Base-by-base conservation (phyloP, 1,140 invertebrate species). In the Lethrus apterus region DNA sequence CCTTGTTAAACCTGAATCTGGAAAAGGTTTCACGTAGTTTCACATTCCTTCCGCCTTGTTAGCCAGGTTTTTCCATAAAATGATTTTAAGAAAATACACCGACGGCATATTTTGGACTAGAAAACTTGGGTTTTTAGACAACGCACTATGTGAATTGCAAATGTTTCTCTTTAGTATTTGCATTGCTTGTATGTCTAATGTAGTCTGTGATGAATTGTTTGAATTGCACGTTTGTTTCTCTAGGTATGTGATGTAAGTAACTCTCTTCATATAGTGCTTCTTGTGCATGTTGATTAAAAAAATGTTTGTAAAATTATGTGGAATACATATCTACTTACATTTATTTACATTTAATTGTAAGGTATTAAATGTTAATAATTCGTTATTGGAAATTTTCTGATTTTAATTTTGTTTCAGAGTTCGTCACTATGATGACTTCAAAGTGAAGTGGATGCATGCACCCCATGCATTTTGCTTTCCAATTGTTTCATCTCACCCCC, bases 391-490 rank as follows among this genome's bases (percentile, higher is more conserved):
- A 15, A 2, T 11, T 54, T 36, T 58, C 49, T 56, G 18, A 4
- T 36, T 36, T 13, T 66, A 66, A 63, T 74, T 67, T 74, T 72
- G 65, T 83, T 89, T 38, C 83, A 93, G 90, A 94, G 83, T 94
- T 94, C 78, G 90, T 94, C 76, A 94, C 90, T 77, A 94, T 94
- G 90, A 94, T 94, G 90, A 94, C 90, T 81, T 93, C 90, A 81
- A 94, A 94, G 87, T 94, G 89, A 81, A 78, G 59, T 48, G 55
- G 71, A 68, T 66, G 66, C 62, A 66, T 40, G 34, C 56, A 50
- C 57, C 54, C 59, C 61, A 58, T 64, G 67, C 66, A 69, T 69
- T 70, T 70, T 65, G 64, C 68, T 68, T 70, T 71, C 69, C 67
- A 66, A 70, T 65, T 66, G 60, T 68, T 66, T 69, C 60, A 64